phyloP scores from a whole-genome alignment of 2,888 invertebrate genomes.

The Halictus ligatus region DNA sequence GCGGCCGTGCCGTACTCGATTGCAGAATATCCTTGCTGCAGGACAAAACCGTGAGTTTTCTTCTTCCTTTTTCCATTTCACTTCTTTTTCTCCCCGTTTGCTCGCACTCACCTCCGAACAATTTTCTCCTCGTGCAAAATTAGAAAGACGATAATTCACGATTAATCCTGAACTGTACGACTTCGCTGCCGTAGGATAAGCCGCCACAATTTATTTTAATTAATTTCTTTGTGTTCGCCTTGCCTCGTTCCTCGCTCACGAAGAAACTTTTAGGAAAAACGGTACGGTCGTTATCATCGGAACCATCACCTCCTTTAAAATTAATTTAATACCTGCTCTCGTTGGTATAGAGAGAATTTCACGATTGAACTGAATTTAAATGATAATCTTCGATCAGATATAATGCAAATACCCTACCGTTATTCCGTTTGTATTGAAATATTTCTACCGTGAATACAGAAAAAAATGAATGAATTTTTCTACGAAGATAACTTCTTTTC shows the following conservation, averaged over 20 bases:
- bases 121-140: slow-evolving; percentile 32
- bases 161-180: slow-evolving; percentile 49
- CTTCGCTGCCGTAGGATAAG: slow-evolving; percentile 39
- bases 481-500: not conserved
- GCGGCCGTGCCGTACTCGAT: slow-evolving; percentile 90
- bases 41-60: slow-evolving; percentile 89
- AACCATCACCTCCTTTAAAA: not conserved
- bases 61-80: not conserved
- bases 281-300: not conserved
- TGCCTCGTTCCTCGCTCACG: not conserved
- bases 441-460: not conserved
- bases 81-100: not conserved
- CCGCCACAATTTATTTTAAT: slow-evolving; percentile 55
- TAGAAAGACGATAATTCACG: slow-evolving; percentile 52
- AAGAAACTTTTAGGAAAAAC: not conserved
- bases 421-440: not conserved
- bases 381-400: not conserved
- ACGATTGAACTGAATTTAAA: not conserved
- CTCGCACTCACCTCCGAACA: not conserved
- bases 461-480: not conserved
- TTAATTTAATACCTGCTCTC: not conserved
- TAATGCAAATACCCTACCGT: not conserved
- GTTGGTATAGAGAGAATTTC: not conserved
- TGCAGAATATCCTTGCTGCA: slow-evolving; percentile 91
- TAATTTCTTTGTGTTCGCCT: slow-evolving; percentile 44